Conservation (phyloP, 2,113 vertebrate species). For the Centropus bengalensis region DNA sequence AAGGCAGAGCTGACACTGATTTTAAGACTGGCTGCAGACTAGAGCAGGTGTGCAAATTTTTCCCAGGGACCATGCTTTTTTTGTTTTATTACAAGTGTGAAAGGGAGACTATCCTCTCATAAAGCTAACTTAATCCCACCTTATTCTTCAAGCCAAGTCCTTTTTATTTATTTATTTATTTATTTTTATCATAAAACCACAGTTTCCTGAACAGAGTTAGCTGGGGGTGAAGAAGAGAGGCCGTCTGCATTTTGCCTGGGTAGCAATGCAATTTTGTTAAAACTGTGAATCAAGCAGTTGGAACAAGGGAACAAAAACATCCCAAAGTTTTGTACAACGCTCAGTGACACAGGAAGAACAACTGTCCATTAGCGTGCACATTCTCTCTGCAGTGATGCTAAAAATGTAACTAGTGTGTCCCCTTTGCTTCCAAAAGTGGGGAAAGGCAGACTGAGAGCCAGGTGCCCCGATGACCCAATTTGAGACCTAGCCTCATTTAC, state of each 20-base stretch:
- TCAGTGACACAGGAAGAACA: background rate
- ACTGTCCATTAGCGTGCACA: rapidly evolving
- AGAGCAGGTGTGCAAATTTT: background rate
- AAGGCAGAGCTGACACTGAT: background rate
- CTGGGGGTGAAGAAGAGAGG: background rate
- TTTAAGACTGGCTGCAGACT: background rate
- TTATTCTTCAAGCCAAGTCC: background rate
- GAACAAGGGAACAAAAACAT: background rate
- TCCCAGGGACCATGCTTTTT: background rate
- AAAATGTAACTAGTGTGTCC: background rate
- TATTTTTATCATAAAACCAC: background rate
- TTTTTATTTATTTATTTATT: background rate
- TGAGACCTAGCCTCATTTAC: background rate
- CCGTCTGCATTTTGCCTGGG: background rate
- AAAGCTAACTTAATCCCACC: background rate
- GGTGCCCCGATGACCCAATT: background rate
- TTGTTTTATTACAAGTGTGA: background rate
- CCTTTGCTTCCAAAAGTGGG: rapidly evolving
- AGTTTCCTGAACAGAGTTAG: background rate
- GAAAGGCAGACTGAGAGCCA: background rate
- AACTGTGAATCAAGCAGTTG: background rate
- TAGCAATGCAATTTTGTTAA: background rate
- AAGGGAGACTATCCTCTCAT: background rate
- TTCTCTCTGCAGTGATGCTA: background rate
- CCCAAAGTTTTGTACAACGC: rapidly evolving